phyloP scores from a whole-genome alignment of 2,113 vertebrate genomes.

The Chauna torquata region DNA sequence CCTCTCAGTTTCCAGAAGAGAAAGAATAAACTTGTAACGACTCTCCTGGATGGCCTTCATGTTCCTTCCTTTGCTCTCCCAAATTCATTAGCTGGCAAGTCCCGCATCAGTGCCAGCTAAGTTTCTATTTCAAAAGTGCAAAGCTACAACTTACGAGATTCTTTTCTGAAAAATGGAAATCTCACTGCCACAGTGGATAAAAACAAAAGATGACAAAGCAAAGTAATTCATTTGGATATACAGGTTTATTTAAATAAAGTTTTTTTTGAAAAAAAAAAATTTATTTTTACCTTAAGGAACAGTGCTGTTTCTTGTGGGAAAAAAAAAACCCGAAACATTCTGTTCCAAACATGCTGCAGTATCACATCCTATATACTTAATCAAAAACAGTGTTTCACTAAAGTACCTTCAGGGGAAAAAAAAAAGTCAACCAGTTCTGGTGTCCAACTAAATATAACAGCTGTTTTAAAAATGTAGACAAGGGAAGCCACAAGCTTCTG shows the following conservation, averaged over 20 bases:
- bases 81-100: background rate
- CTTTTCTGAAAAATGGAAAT: background rate
- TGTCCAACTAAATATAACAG: background rate
- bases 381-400: background rate
- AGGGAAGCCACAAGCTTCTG: background rate
- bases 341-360: background rate
- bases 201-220: background rate
- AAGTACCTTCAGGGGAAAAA: background rate
- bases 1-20: background rate
- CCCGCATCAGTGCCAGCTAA: background rate
- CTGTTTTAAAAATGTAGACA: background rate
- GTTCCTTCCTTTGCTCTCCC: background rate
- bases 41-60: background rate
- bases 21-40: background rate
- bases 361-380: background rate
- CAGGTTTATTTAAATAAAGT: background rate
- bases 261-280: no score
- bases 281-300: background rate
- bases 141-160: background rate
- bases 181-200: fast-evolving
- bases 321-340: background rate
- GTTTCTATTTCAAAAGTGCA: background rate
- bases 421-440: background rate
- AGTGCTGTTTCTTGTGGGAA: background rate
- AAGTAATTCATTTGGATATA: background rate